phyloP scores from a whole-genome alignment of 2,888 invertebrate species.

The Drosophila anomelani region DNA sequence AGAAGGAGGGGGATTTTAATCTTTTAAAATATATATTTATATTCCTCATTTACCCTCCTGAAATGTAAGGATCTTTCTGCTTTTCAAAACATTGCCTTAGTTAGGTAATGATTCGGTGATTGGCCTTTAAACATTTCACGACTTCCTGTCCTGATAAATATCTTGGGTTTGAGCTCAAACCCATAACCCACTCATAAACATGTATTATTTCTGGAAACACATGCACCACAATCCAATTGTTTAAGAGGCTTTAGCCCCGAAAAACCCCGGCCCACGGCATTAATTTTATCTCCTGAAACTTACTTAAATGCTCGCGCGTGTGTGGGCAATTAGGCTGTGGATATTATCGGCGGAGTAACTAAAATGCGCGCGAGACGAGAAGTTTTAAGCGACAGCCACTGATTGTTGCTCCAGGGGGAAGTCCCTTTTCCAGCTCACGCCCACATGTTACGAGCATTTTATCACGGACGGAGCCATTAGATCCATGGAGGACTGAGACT shows the following conservation, averaged over 20 bases:
- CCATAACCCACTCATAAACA: conserved; percentile 15
- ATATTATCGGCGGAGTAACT: conserved; percentile 33
- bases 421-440: conserved; percentile 17
- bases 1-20: background rate
- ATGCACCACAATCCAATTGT: background rate
- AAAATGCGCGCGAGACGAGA: conserved; percentile 26
- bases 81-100: background rate
- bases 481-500: conserved; percentile 47
- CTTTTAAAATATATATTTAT: too few relatives aligned
- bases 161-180: background rate
- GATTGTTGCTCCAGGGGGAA: conserved; percentile 22
- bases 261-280: conserved; percentile 31
- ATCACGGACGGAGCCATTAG: conserved; percentile 66
- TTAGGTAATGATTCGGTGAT: background rate
- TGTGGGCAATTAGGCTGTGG: conserved; percentile 43
- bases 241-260: conserved; percentile 1
- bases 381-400: conserved; percentile 29
- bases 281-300: conserved; percentile 43
- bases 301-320: conserved; percentile 44
- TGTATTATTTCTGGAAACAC: conserved; percentile 10
- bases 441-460: conserved; percentile 45
- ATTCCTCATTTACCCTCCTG: background rate
- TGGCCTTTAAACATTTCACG: conserved; percentile 7
- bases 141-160: conserved; percentile 1
- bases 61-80: background rate